Evolutionary conservation across 2,888 invertebrate genomes (phyloP), one percentile per base, ranked within the genome.

Genomic region (Mystacides longicornis): DNA sequence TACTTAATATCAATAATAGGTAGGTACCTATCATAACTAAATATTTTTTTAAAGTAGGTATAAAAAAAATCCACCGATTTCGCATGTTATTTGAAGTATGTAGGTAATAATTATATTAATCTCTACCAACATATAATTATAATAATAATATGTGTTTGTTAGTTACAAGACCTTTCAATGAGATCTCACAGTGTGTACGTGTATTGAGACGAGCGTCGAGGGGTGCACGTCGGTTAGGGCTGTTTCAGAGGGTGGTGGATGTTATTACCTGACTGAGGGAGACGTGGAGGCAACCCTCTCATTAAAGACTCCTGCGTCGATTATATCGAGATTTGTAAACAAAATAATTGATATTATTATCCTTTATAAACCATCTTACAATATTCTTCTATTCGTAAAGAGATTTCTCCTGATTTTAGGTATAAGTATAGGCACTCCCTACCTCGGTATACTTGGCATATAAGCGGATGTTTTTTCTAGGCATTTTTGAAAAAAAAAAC

Each of bases 111-210:
- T n/a, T n/a, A n/a, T n/a, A n/a, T n/a, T n/a, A n/a, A n/a, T n/a
- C n/a, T n/a, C n/a, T n/a, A n/a, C n/a, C n/a, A n/a, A n/a, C n/a
- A n/a, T n/a, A n/a, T n/a, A n/a, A n/a, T n/a, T n/a, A n/a, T n/a
- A n/a, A n/a, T n/a, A n/a, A n/a, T n/a, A n/a, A n/a, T n/a, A n/a
- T n/a, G n/a, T n/a, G n/a, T n/a, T 58, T 60, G 60, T 60, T 58
- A 60, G 58, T 60, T 58, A 58, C 58, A 56, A 54, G 60, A 60
- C 60, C 58, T 60, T 60, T 60, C 58, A 60, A 51, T n/a, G n/a
- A 51, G 55, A 49, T 27, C 53, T 50, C 50, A 33, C 51, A 23
- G 52, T 42, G 45, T 42, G 37, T 42, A 48, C 43, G 18, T 19
- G 45, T 7, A 5, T 3, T 2, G 20, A 23, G 23, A n/a, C 23